Conservation (phyloP, 1,140 invertebrate species). For the Pemphigus obesinymphae region DNA sequence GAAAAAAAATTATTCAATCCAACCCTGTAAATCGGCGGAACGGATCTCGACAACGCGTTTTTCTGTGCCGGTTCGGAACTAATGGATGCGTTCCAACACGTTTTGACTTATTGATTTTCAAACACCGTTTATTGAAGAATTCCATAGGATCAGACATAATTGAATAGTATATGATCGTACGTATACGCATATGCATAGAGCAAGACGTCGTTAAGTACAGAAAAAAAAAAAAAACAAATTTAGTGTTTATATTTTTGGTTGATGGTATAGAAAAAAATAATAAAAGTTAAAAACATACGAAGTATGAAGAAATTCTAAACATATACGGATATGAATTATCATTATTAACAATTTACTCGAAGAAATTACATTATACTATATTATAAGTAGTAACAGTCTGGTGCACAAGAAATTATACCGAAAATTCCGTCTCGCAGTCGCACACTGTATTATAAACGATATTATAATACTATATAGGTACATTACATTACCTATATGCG, state of each 20-base stretch:
- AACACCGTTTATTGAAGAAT: conserved; percentile 27
- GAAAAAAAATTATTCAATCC: neutral
- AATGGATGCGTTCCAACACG: conserved; percentile 30
- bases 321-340: neutral
- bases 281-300: neutral
- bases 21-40: conserved; percentile 32
- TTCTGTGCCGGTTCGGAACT: conserved; percentile 13
- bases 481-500: too few species aligned
- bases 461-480: too few species aligned
- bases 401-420: neutral
- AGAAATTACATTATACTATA: neutral
- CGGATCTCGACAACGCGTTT: conserved; percentile 27
- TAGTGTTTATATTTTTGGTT: too few species aligned
- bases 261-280: neutral
- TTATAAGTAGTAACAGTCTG: too few species aligned
- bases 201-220: neutral
- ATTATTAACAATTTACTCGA: neutral
- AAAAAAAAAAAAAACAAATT: too few species aligned
- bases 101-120: conserved; percentile 35
- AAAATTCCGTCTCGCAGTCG: neutral
- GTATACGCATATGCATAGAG: neutral
- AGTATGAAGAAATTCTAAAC: neutral
- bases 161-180: neutral
- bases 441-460: too few species aligned
- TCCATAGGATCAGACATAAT: neutral